Evolutionary conservation across 2,888 invertebrate genomes (phyloP).

Genomic region (Sepioteuthis lessoniana): DNA sequence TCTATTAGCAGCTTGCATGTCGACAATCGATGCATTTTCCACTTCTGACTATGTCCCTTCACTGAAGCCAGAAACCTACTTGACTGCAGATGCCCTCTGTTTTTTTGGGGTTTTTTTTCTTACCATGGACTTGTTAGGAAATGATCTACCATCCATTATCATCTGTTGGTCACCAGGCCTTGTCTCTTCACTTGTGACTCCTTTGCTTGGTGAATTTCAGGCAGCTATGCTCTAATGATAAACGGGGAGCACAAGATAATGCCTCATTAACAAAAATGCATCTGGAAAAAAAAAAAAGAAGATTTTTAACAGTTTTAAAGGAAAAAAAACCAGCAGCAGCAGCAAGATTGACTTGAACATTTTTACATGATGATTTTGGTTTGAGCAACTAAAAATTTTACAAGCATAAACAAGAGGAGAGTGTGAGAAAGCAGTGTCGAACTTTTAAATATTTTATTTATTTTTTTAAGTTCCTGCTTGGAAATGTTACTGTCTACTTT

Average conservation of each 20-base stretch:
- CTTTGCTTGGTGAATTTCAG: not conserved
- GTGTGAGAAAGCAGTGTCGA: not conserved
- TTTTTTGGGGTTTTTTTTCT: too few relatives aligned
- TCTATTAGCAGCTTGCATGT: not conserved
- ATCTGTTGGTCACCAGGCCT: not conserved
- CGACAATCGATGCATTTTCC: not conserved
- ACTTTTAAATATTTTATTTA: not conserved
- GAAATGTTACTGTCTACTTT: not conserved
- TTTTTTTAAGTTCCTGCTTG: not conserved
- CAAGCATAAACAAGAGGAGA: too few relatives aligned
- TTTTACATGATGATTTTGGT: not conserved
- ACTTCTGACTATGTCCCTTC: not conserved
- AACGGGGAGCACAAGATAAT: not conserved
- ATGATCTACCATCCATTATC: not conserved
- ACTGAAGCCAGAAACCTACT: not conserved
- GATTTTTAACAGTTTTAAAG: too few relatives aligned
- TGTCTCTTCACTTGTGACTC: not conserved
- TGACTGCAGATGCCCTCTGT: not conserved
- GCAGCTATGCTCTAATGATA: not conserved
- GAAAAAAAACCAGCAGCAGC: too few relatives aligned
- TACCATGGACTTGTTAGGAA: not conserved
- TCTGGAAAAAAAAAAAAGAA: too few relatives aligned
- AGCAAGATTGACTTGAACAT: not conserved
- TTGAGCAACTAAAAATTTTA: not conserved
- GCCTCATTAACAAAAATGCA: not conserved